Conservation (phyloP, 2,113 vertebrate genomes). For the Ornithorhynchus anatinus region DNA sequence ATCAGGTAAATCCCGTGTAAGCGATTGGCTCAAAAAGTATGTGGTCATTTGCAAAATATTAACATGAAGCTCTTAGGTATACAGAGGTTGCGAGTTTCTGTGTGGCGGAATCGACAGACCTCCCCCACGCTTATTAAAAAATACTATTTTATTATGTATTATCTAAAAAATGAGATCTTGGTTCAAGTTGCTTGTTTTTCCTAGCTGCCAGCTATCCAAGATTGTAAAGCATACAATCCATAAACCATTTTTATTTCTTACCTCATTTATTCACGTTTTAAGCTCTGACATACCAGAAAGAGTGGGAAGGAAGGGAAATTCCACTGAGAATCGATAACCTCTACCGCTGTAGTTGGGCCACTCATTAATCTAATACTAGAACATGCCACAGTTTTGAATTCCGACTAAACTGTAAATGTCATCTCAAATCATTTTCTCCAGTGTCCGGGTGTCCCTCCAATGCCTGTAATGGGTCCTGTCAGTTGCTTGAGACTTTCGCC, state of each 20-base stretch:
- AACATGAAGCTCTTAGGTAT: no score
- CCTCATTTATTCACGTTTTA: background rate
- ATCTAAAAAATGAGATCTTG: no score
- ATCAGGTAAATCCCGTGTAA: no score
- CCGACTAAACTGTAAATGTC: constrained; percentile 46
- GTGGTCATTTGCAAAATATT: no score
- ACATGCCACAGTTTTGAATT: constrained; percentile 25
- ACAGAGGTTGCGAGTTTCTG: no score
- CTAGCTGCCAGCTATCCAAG: background rate
- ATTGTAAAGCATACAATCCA: constrained; percentile 32
- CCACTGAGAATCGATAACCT: constrained; percentile 31
- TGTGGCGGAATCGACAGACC: no score
- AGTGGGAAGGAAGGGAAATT: constrained; percentile 11
- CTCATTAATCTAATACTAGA: constrained; percentile 23
- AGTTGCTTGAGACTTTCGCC: constrained; percentile 16
- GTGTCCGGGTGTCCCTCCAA: constrained; percentile 2
- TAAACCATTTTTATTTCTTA: constrained; percentile 19
- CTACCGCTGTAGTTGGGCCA: constrained; percentile 3
- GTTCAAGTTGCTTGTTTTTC: constrained; percentile 6
- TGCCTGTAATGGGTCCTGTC: constrained; percentile 16
- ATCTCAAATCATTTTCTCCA: constrained; percentile 42
- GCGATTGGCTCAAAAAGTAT: no score
- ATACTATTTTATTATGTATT: no score
- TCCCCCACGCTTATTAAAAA: no score
- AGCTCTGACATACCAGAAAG: constrained; percentile 13